Conservation (phyloP, 2,113 vertebrate genomes). For the Tauraco erythrolophus region DNA sequence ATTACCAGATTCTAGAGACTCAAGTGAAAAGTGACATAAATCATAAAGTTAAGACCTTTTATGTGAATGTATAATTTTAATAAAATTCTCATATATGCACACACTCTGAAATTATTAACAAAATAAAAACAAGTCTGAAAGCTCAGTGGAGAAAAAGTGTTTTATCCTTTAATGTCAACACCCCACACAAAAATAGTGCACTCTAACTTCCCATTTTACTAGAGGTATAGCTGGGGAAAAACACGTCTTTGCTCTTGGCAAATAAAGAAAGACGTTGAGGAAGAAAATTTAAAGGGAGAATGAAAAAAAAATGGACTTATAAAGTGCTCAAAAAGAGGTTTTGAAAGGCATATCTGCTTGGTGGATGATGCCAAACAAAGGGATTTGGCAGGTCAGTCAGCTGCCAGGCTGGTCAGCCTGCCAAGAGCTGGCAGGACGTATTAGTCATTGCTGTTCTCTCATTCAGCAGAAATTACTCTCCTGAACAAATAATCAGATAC, state of each 20-base stretch:
- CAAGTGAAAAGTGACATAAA: background rate
- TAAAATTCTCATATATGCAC: background rate
- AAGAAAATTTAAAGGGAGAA: background rate
- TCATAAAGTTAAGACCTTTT: background rate
- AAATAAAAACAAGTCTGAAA: background rate
- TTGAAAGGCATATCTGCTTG: background rate
- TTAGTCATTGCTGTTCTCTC: background rate
- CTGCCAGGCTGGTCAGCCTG: background rate
- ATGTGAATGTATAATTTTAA: background rate
- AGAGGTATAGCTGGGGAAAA: background rate
- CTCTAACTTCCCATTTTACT: background rate
- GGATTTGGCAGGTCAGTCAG: background rate
- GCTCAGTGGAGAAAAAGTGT: background rate
- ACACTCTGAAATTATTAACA: background rate
- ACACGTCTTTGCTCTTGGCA: background rate
- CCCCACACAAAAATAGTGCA: background rate
- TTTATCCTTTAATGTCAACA: background rate
- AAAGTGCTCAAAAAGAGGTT: background rate
- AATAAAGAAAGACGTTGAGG: background rate
- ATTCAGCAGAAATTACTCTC: background rate
- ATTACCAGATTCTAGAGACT: background rate
- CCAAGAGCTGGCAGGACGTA: background rate
- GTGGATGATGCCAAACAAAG: background rate
- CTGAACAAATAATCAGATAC: conserved; percentile 14
- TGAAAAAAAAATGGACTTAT: background rate